phyloP scores from a whole-genome alignment of 2,888 invertebrate species.

The Spisula solida region DNA sequence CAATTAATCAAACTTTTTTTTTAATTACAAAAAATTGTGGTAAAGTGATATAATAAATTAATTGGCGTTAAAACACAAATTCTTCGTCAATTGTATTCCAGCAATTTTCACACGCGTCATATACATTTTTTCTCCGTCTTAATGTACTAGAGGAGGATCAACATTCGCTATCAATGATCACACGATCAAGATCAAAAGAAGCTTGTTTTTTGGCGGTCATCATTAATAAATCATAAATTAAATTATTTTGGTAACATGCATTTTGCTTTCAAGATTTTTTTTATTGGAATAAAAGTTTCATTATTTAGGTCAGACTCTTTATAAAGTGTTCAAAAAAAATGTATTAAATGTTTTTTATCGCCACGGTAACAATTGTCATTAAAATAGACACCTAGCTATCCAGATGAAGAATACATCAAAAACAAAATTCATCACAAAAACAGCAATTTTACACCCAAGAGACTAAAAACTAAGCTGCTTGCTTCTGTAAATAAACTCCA shows the following conservation, averaged over 20 bases:
- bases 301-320: not conserved
- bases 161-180: not conserved
- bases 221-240: conserved; percentile 19
- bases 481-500: not conserved
- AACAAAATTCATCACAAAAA: not conserved
- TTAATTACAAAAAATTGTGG: not conserved
- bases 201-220: conserved; percentile 9
- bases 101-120: not conserved
- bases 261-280: not conserved
- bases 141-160: not conserved
- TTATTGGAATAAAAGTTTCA: not conserved
- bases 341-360: not conserved
- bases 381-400: conserved; percentile 1
- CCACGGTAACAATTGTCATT: not conserved
- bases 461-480: not conserved
- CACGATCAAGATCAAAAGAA: not conserved
- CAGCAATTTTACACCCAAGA: not conserved
- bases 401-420: not conserved
- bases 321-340: not conserved
- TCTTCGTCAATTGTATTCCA: not conserved
- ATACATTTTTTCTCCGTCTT: not conserved
- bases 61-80: not conserved
- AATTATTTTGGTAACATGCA: not conserved
- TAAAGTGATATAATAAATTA: not conserved
- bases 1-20: not conserved